phyloP scores from a whole-genome alignment of 1,140 invertebrate species.

The Latrodectus geometricus region DNA sequence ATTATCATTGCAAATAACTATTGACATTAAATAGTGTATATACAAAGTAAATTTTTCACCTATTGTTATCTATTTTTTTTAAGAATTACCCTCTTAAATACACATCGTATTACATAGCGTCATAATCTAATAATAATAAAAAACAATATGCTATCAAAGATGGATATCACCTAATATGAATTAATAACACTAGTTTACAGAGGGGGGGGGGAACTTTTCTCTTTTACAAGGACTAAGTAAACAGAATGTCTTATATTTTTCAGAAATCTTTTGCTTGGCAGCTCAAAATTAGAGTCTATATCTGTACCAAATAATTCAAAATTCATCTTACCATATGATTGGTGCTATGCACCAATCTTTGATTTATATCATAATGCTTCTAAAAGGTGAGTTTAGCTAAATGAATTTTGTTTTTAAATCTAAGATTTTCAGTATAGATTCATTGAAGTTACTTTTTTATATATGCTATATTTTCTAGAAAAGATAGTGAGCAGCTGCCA shows the following conservation, averaged over 20 bases:
- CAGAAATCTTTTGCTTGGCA: not conserved
- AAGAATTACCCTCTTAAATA: no score
- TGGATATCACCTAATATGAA: no score
- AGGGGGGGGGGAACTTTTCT: no score
- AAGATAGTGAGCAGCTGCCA: not conserved
- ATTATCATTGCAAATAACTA: no score
- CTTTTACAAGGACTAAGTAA: no score
- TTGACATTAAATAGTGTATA: no score
- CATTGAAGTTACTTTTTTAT: not conserved
- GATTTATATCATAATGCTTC: constrained; percentile 32
- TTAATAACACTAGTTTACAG: no score
- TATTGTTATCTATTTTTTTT: no score
- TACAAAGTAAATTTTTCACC: no score
- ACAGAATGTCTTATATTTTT: not conserved
- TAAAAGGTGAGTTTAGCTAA: constrained; percentile 25
- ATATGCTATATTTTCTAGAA: not conserved
- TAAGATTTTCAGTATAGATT: not conserved
- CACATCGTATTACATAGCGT: no score
- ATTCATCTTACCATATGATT: constrained; percentile 15
- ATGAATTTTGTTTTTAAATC: not conserved
- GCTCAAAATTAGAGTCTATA: not conserved
- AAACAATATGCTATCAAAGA: no score
- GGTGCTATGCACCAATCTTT: constrained; percentile 30
- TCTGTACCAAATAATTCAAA: not conserved
- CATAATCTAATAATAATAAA: no score